Base-by-base conservation (phyloP, 2,888 invertebrate genomes). In the Drosophila ustulata region DNA sequence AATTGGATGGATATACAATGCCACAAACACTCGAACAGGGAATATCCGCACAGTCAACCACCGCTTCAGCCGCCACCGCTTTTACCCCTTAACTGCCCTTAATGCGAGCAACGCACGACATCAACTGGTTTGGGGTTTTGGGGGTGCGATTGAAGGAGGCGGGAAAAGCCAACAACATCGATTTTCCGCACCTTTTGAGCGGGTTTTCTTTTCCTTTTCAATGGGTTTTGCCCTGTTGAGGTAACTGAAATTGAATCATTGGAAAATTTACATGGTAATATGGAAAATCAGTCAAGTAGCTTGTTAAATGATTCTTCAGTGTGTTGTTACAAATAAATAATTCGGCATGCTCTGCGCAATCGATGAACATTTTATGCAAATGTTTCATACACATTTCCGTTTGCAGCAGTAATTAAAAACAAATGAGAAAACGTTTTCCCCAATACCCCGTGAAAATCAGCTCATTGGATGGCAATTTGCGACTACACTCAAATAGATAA, bases 221-320 rank as follows among this genome's bases (percentile, higher is more conserved):
- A 28, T 61, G 76, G 70, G 43, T 76, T 59, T 78, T 63, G 32
- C 39, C 41, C 58, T 46, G 39, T 28, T 13, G 64, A 68, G 66
- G 81, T 59, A 69, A 64, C 63, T 66, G 56, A 79, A 77, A 82
- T 87, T 76, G 82, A 84, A 82, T 84, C 79, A 87, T 79, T 77
- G 79, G 67, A 53, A 80, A 67, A 66, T 63, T 45, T 66, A 59
- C 58, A 62, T 52, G 61, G 55, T 47, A 56, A 66, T 66, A 55
- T 43, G 55, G 52, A 25, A 49, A 73, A 67, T 52, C 55, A 65
- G 55, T 69, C 57, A 75, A 77, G 62, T 52, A 47, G 63, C 69
- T 53, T 66, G 67, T 67, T 64, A 63, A 75, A 37, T 41, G 37
- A 57, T 50, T 76, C 62, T 63, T 49, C 51, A 55, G 46, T 50